Conservation (phyloP, 1,140 invertebrate genomes). For the Mylabris phalerata region DNA sequence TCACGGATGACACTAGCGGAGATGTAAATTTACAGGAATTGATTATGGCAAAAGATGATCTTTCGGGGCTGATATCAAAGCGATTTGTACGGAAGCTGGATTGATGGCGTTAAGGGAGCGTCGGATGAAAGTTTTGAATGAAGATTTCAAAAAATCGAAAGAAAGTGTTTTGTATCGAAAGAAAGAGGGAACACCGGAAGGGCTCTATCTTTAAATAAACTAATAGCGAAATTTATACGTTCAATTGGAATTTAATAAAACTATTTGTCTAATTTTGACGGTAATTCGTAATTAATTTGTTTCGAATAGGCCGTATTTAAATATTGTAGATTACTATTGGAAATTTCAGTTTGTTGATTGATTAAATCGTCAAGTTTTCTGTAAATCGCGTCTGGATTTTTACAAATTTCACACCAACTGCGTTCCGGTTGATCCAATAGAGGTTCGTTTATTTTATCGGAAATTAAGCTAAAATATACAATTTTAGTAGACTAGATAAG, state of each 20-base stretch:
- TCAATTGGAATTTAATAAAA: slow-evolving; percentile 1
- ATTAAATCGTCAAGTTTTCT: slow-evolving; percentile 11
- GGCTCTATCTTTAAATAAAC: slow-evolving; percentile 84
- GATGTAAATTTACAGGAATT: slow-evolving; percentile 98
- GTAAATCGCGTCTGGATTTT: slow-evolving; percentile 8
- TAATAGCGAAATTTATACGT: neutral
- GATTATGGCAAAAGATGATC: slow-evolving; percentile 99
- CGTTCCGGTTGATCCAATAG: slow-evolving; percentile 13
- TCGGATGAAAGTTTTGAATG: slow-evolving; percentile 99
- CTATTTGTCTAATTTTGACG: neutral
- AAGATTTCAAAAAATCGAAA: slow-evolving; percentile 99
- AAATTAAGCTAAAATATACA: no score
- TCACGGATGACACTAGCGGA: slow-evolving; percentile 93
- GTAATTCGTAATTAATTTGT: neutral
- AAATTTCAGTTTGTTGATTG: slow-evolving; percentile 4
- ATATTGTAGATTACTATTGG: slow-evolving; percentile 4
- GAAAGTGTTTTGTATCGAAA: slow-evolving; percentile 99
- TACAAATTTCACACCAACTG: slow-evolving; percentile 20
- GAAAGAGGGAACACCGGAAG: slow-evolving; percentile 98
- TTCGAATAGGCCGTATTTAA: neutral
- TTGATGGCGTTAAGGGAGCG: slow-evolving; percentile 95
- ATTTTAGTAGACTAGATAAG: neutral
- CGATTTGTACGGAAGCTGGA: slow-evolving; percentile 99
- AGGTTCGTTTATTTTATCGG: neutral
- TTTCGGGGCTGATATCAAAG: slow-evolving; percentile 93